Base-by-base conservation (phyloP, 1,140 invertebrate genomes). In the Glossosoma conforme region DNA sequence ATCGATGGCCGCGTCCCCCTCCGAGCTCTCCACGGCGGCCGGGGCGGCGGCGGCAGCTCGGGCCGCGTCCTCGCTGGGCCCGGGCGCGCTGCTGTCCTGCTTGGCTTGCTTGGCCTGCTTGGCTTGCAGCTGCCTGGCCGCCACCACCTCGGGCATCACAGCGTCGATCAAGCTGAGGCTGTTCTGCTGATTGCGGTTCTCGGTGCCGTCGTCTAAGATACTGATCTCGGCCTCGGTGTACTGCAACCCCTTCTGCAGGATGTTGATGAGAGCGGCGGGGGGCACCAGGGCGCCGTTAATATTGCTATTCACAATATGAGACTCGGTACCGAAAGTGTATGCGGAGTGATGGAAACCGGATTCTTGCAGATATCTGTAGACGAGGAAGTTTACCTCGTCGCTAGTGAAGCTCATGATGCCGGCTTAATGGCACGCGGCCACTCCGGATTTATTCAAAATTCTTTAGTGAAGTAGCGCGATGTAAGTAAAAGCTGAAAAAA, bases 321-420 rank as follows among this genome's bases (percentile, higher is more conserved):
- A 97, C 76, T 97, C 97, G 57, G 91, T 92, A 50, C 96, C 96
- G 80, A 99, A 98, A 2, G 93, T 95, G 67, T 96, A 99, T 0
- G 97, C 96, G 10, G 95, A 97, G 77, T 99, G 97, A 60, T 91
- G 84, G 68, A 98, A 99, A 97, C 94, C 95, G 61, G 94, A 97
- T 77, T 99, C 97, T 72, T 98, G 95, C 25, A 99, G 79, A 72
- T 99, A 99, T 64, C 96, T 81, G 68, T 98, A 99, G 44, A 99
- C 94, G 54, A 99, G 78, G 75, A 97, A 99, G 74, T 99, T 99
- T 0, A 99, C 94, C 83, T 99, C 97, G 74, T 99, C 96, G 72
- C 93, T 97, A 60, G 92, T 93, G 72, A 98, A 97, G 83, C 93
- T 97, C 95, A 98, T 96, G 69, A 61, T 76, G 38, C 28, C n/a